phyloP scores from a whole-genome alignment of 2,113 vertebrate genomes.

The Ophthalmolycus amberensis region DNA sequence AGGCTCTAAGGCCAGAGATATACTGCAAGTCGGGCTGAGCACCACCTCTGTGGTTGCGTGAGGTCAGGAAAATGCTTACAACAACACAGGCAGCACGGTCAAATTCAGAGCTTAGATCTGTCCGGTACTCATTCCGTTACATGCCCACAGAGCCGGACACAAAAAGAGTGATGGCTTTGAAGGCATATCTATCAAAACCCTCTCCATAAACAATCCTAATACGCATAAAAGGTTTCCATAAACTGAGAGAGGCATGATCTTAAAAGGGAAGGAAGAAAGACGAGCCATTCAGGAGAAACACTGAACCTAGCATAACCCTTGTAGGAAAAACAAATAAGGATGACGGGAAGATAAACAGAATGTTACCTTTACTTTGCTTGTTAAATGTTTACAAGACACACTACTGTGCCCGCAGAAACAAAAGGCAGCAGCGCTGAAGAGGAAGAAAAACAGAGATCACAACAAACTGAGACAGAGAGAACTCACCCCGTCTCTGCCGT shows the following conservation, averaged over 20 bases:
- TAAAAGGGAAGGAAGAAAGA: slow-evolving; percentile 60
- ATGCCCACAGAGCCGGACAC: slow-evolving; percentile 59
- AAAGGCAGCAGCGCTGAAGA: slow-evolving; percentile 46
- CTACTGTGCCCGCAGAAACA: slow-evolving; percentile 53
- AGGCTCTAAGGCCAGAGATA: slow-evolving; percentile 54
- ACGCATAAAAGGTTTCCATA: slow-evolving; percentile 69
- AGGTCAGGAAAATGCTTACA: slow-evolving; percentile 70
- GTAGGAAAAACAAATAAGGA: slow-evolving; percentile 62
- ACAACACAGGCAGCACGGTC: slow-evolving; percentile 53
- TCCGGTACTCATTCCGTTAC: slow-evolving; percentile 66
- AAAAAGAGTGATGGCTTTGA: slow-evolving; percentile 54
- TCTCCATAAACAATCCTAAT: slow-evolving; percentile 67
- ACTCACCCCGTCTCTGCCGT: slow-evolving; percentile 96
- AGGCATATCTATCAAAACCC: slow-evolving; percentile 55
- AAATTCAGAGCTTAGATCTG: slow-evolving; percentile 62
- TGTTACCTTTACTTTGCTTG: slow-evolving; percentile 71
- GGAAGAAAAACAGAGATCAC: slow-evolving; percentile 40
- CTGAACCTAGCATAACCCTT: slow-evolving; percentile 57
- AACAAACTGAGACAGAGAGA: slow-evolving; percentile 44
- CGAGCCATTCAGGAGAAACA: slow-evolving; percentile 48
- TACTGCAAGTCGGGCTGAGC: slow-evolving; percentile 43
- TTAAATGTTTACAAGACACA: slow-evolving; percentile 73
- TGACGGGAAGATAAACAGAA: slow-evolving; percentile 71
- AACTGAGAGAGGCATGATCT: slow-evolving; percentile 66
- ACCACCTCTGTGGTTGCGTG: slow-evolving; percentile 56